Conservation (phyloP, 92 coral and sea anemone species). For the Phymanthus crucifer region DNA sequence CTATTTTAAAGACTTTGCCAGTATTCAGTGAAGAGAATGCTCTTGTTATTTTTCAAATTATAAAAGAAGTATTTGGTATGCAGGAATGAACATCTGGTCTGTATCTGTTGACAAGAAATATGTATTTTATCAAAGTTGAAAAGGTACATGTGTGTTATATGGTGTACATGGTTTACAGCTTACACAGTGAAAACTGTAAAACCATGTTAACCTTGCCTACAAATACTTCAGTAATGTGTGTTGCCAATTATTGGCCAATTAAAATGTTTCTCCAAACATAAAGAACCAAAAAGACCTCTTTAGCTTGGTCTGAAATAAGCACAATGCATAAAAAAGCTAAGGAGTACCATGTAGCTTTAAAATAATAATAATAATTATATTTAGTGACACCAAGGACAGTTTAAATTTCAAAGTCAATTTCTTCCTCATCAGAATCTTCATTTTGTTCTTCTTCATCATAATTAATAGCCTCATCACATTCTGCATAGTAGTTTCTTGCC, state of each 20-base stretch:
- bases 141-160: too few species aligned
- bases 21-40: constrained; percentile 44
- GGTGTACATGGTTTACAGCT: too few species aligned
- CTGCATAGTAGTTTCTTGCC: neutral
- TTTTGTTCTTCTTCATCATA: constrained; percentile 29
- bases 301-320: too few species aligned
- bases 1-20: constrained; percentile 16
- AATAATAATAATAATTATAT: neutral
- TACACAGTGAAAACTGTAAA: too few species aligned
- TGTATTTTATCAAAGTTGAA: neutral
- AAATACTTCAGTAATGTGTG: too few species aligned
- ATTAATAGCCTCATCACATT: neutral
- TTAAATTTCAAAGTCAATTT: neutral
- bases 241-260: too few species aligned
- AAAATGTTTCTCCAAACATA: too few species aligned
- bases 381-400: neutral
- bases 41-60: constrained; percentile 15
- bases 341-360: neutral
- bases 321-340: too few species aligned
- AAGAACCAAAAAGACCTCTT: too few species aligned
- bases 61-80: constrained; percentile 11
- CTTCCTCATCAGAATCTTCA: constrained; percentile 21
- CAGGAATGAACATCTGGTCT: neutral
- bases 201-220: too few species aligned
- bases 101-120: neutral